Conservation (phyloP, 2,113 vertebrate genomes). For the Equus quagga region DNA sequence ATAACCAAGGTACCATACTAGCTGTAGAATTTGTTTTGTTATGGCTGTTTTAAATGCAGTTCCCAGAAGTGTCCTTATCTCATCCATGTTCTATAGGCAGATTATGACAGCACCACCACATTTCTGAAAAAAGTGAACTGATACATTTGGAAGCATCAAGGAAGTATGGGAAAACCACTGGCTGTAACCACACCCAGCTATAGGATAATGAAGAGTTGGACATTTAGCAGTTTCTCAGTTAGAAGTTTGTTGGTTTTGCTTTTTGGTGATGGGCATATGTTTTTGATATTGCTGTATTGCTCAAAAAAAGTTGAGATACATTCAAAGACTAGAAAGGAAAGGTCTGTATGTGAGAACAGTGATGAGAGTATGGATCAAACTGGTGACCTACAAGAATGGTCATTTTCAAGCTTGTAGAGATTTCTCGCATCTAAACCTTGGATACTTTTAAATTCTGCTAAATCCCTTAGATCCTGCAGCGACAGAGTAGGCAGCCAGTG, state of each 20-base stretch:
- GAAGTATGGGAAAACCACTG: not conserved
- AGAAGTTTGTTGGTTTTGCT: not conserved
- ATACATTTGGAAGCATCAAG: slow-evolving; percentile 9
- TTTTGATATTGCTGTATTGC: not conserved
- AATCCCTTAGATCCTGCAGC: not conserved
- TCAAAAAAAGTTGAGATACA: not conserved
- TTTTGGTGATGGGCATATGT: not conserved
- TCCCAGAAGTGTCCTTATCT: not conserved
- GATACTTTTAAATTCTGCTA: not conserved
- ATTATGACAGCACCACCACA: not conserved
- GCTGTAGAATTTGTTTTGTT: not conserved
- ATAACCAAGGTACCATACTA: not conserved
- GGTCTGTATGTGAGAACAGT: not conserved
- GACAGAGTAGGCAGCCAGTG: not conserved
- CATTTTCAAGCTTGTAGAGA: not conserved
- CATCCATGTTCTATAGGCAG: not conserved
- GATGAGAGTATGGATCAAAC: not conserved
- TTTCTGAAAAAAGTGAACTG: not conserved
- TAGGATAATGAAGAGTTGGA: not conserved
- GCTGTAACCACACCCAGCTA: not conserved
- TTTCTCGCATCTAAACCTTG: not conserved
- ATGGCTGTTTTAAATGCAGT: not conserved
- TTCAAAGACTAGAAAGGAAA: not conserved
- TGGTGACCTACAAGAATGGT: not conserved
- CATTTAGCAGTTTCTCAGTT: not conserved